Percentiles rank a stretch among this genome's conserved stretches.
Conservation (phyloP, 30 jellyfish, hydroid and myxozoan species). For the Catostylus mosaicus region DNA sequence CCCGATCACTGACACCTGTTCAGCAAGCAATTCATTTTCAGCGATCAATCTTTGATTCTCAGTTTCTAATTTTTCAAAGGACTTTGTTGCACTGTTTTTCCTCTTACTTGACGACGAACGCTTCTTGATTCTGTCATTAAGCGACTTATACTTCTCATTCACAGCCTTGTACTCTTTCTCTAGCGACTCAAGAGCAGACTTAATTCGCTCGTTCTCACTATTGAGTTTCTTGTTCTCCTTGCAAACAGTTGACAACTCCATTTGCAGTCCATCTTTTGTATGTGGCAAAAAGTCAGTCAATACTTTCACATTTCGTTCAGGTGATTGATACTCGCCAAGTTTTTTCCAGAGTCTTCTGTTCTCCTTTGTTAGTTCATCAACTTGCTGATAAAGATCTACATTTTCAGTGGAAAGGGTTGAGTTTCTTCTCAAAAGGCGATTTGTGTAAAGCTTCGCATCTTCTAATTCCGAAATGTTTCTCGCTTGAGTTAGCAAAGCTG, state of each 20-base stretch:
- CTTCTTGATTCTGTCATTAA: not conserved
- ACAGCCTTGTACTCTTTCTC: not conserved
- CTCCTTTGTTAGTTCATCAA: not conserved
- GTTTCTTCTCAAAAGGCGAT: not conserved
- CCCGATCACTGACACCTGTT: not conserved
- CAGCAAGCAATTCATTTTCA: not conserved
- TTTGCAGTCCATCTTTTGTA: slow-evolving; percentile 1
- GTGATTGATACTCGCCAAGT: not conserved
- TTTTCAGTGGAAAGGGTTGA: not conserved
- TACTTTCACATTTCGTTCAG: not conserved
- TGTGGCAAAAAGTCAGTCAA: not conserved
- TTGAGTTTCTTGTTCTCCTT: not conserved
- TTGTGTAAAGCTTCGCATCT: not conserved
- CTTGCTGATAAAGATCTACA: not conserved
- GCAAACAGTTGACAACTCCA: not conserved
- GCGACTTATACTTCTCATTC: not conserved
- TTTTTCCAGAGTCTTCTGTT: not conserved
- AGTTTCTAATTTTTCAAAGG: not conserved
- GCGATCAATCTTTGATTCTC: not conserved
- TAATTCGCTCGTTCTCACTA: not conserved
- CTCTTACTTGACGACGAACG: no score
- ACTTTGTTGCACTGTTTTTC: no score
- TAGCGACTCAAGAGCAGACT: not conserved
- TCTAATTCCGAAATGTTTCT: no score
- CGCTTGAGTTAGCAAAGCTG: no score